Conservation (phyloP, 2,797 vertebrate species). For the Hyperoplus immaculatus region DNA sequence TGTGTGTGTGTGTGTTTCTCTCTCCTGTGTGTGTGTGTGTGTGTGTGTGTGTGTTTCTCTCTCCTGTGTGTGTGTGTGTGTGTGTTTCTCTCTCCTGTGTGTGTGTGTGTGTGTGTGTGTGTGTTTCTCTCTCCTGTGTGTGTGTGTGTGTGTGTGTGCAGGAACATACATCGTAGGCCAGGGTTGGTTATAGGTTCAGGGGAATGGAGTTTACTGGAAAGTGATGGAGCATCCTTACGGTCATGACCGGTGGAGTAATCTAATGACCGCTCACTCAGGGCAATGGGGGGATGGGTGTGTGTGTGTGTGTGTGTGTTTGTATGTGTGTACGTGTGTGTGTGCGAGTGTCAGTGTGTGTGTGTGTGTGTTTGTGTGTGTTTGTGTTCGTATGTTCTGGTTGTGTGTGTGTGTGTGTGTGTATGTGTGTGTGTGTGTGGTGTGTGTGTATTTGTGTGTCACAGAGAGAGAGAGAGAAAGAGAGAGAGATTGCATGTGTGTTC, state of each 20-base stretch:
- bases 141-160: too few relatives aligned
- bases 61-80: too few relatives aligned
- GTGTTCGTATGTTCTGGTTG: too few relatives aligned
- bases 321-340: conserved; percentile 28
- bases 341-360: background rate
- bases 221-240: conserved; percentile 83
- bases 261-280: conserved; percentile 84
- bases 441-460: conserved; percentile 5
- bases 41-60: too few relatives aligned
- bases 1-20: too few relatives aligned
- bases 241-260: conserved; percentile 85
- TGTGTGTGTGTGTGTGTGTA: conserved; percentile 15
- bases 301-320: conserved; percentile 53
- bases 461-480: too few relatives aligned
- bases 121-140: too few relatives aligned
- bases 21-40: too few relatives aligned
- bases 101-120: too few relatives aligned
- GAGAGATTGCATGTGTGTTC: too few relatives aligned
- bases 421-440: background rate
- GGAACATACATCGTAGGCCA: conserved; percentile 17
- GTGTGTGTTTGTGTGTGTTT: conserved; percentile 3
- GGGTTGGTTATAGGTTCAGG: conserved; percentile 57
- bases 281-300: conserved; percentile 59
- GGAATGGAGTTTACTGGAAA: conserved; percentile 86
- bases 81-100: too few relatives aligned